A percentile compares a stretch with the other conserved stretches of the same genome.
Evolutionary conservation across 2,888 invertebrate species (phyloP).

Genomic region (Selenia dentaria): DNA sequence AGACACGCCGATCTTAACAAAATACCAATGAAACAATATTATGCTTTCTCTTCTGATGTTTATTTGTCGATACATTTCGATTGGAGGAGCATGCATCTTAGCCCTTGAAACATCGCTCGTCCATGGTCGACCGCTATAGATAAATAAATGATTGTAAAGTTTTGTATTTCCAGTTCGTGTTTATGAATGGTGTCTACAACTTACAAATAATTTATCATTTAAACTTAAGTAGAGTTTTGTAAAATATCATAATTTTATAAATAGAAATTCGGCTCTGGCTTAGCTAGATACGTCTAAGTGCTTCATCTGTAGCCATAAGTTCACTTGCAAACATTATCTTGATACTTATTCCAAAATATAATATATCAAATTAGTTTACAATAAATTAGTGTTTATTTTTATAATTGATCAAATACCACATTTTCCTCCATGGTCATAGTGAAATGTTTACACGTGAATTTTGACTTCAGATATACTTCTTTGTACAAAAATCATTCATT

Average conservation of each 20-base stretch:
- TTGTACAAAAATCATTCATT: conserved; percentile 2
- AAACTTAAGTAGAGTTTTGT: conserved; percentile 9
- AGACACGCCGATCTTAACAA: too few relatives aligned
- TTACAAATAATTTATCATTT: neutral
- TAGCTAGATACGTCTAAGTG: conserved; percentile 14
- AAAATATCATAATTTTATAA: conserved; percentile 8
- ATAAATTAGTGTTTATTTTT: too few relatives aligned
- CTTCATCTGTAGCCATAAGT: neutral
- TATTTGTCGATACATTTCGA: too few relatives aligned
- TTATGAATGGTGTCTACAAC: neutral
- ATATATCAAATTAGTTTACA: too few relatives aligned
- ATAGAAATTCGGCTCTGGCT: conserved; percentile 20
- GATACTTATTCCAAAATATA: neutral
- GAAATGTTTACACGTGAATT: conserved; percentile 3
- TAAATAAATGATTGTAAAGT: too few relatives aligned
- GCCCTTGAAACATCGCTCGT: too few relatives aligned
- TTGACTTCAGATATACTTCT: neutral
- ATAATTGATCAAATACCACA: too few relatives aligned
- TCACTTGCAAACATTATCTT: conserved; percentile 1
- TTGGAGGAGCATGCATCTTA: too few relatives aligned
- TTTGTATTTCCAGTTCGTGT: neutral
- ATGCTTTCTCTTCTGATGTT: too few relatives aligned
- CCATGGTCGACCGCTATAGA: too few relatives aligned
- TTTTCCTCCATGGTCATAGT: neutral
- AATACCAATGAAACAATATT: too few relatives aligned